Evolutionary conservation across 2,113 vertebrate genomes (phyloP), one percentile per base, ranked within the genome.

Genomic region (Maccullochella peelii): DNA sequence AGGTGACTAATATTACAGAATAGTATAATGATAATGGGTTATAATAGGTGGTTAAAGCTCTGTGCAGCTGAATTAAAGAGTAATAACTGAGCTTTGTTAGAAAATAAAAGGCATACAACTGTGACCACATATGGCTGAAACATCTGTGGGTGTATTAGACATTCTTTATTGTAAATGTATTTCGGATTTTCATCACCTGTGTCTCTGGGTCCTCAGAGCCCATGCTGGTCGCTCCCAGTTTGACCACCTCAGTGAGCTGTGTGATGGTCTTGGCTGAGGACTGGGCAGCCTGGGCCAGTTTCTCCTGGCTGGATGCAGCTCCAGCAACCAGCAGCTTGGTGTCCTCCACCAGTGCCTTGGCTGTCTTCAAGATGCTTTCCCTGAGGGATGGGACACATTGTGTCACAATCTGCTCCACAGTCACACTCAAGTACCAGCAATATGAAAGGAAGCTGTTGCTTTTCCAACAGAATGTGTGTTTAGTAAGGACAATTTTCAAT

Each of bases 321-420:
- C 98, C 98, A 0, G 99, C 97, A 42, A 99, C 98, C 78, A 99
- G 93, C 81, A 99, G 91, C 86, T 99, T 99, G 15, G 99, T 99
- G 93, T 99, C 99, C 92, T 99, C 99, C 71, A 99, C 98, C 92
- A 99, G 93, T 47, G 97, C 96, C 94, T 99, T 99, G 90, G 99
- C 99, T 3, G 98, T 99, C 94, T 99, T 99, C 93, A 99, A 92
- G 75, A 99, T 99, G 91, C 97, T 99, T 92, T 99, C 99, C 94
- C 99, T 99, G 94, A 74, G 59, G 84, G 76, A 85, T 0, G 36
- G 55, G 25, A 90, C 79, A 88, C 73, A 84, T 12, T 78, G 72
- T 70, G 50, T 79, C 69, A 90, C 85, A 87, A 87, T 89, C 87
- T 90, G 81, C 84, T 85, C 38, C 67, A 23, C 66, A 83, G 49